Evolutionary conservation across 2,888 invertebrate genomes (phyloP), one percentile per base, ranked within the genome.

Genomic region (Brachyptera risi): DNA sequence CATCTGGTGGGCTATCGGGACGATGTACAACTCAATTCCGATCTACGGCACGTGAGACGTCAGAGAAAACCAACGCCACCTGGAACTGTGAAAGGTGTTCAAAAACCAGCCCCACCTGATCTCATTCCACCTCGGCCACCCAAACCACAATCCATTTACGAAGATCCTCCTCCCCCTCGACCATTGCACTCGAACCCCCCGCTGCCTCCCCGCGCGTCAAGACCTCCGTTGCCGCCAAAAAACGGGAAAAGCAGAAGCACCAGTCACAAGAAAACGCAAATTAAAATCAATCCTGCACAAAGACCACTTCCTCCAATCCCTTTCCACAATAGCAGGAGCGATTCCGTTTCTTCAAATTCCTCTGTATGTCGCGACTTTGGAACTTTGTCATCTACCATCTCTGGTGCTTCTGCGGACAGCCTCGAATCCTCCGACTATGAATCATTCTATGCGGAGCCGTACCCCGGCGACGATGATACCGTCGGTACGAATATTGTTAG

Each of bases 21-120:
- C n/a, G n/a, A n/a, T 15, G 17, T 38, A 38, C 13, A 13, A 38
- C n/a, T 44, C 7, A 2, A 19, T 3, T 4, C 21, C n/a, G 19
- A 89, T 0, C 76, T 90, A 56, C 80, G 88, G 63, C 90, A 90
- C 70, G 85, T 86, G 1, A 86, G 84, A 62, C 77, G 90, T 40
- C 90, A 90, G 72, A 78, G 90, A 1, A 81, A 82, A 62, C 78
- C 79, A 13, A 79, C 80, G 7, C 79, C 80, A 19, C 78, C 81
- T 0, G 78, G 77, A 5, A 74, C 76, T 44, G 21, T 44, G 2
- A 38, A 38, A 17, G 13, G 15, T 3, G 78, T 76, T 1, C 77
- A 79, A 63, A 78, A 74, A 67, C 73, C 78, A 67, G 78, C 81
- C 47, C 83, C 84, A 23, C 88, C 88, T 0, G 88, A 88, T 54